Conservation (phyloP, 2,888 invertebrate genomes). For the Bellardia pandia region DNA sequence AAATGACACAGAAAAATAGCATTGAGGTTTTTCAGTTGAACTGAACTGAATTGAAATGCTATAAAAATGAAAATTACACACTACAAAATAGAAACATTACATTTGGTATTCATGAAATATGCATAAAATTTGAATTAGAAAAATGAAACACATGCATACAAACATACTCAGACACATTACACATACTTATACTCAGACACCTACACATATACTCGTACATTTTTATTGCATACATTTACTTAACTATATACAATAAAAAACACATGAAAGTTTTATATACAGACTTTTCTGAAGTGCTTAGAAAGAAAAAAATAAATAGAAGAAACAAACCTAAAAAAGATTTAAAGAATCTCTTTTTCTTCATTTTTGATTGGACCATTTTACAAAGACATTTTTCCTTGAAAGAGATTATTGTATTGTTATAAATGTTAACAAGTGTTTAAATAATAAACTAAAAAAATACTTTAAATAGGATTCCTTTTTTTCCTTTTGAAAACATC, state of each 20-base stretch:
- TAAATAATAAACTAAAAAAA: constrained; percentile 52
- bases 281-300: constrained; percentile 50
- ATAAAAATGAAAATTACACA: constrained; percentile 67
- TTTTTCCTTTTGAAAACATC: not conserved
- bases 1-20: constrained; percentile 70
- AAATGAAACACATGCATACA: constrained; percentile 63
- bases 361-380: constrained; percentile 28
- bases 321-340: constrained; percentile 41
- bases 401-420: constrained; percentile 53
- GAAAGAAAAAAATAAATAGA: constrained; percentile 11
- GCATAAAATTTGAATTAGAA: constrained; percentile 82
- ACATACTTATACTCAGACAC: constrained; percentile 24
- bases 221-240: constrained; percentile 7
- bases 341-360: constrained; percentile 47
- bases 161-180: constrained; percentile 47
- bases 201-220: constrained; percentile 24
- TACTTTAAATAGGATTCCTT: constrained; percentile 33
- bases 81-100: constrained; percentile 72
- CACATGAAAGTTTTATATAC: constrained; percentile 38
- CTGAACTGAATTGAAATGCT: constrained; percentile 71
- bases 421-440: constrained; percentile 58
- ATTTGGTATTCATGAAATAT: constrained; percentile 80
- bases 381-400: constrained; percentile 54
- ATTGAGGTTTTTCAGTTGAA: constrained; percentile 70
- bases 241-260: constrained; percentile 10